These are phyloP conservation scores for Nothocercus julius DNA, from an alignment of 2,113 vertebrate genomes.

Conservation along the genomic window DNA sequence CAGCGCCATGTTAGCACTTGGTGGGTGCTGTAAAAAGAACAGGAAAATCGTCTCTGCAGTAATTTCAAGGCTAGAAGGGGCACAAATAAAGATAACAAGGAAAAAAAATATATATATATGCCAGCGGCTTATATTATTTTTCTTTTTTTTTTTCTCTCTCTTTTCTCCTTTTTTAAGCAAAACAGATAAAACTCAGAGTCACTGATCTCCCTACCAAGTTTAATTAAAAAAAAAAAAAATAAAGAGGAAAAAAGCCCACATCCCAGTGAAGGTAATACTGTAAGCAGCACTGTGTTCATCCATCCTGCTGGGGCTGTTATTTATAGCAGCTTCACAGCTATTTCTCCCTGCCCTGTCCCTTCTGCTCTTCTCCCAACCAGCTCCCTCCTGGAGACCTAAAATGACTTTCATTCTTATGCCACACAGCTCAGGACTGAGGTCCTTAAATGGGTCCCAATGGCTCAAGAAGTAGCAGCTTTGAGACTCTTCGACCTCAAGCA, in stretches of 20 bases:
- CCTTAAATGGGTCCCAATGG: neutral
- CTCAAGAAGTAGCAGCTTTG: neutral
- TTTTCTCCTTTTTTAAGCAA: too few species aligned
- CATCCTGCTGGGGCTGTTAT: neutral
- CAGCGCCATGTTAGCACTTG: neutral
- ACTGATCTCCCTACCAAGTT: neutral
- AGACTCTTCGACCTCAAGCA: neutral
- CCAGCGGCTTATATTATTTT: too few species aligned
- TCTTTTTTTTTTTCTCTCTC: too few species aligned
- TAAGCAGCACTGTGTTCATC: neutral
- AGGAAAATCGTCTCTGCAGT: neutral
- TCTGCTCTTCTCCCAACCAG: neutral
- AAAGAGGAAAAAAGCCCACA: neutral
- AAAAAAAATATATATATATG: neutral
- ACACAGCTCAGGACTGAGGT: constrained; percentile 2
- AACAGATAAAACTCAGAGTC: neutral
- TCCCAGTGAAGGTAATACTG: neutral
- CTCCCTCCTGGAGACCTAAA: neutral
- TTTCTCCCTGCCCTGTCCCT: neutral
- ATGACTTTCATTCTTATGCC: neutral
- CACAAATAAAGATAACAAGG: neutral
- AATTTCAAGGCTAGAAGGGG: neutral
- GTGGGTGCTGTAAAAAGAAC: neutral
- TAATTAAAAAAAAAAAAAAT: neutral
- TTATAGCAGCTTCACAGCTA: neutral